phyloP scores from a whole-genome alignment of 2,888 invertebrate genomes.

The Herminia tarsipennalis region DNA sequence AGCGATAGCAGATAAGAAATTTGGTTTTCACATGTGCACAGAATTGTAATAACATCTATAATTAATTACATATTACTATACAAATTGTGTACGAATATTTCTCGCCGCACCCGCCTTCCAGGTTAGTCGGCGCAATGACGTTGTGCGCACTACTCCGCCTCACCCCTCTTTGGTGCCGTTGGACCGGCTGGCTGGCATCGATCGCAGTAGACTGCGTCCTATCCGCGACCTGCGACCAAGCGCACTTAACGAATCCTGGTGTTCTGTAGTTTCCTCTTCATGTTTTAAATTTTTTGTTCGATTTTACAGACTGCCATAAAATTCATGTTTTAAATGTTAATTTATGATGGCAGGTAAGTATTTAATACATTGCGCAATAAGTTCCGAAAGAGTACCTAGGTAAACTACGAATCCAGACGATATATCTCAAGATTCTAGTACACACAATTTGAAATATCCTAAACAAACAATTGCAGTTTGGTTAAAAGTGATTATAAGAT shows the following conservation, averaged over 20 bases:
- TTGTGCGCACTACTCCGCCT: slow-evolving; percentile 61
- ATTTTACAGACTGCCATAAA: slow-evolving; percentile 3
- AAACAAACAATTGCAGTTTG: too few species aligned
- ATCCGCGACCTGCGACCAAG: slow-evolving; percentile 39
- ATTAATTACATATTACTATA: neutral
- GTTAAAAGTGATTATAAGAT: too few species aligned
- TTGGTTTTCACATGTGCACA: neutral
- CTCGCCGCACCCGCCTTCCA: slow-evolving; percentile 44
- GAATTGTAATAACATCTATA: neutral
- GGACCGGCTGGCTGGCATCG: slow-evolving; percentile 62
- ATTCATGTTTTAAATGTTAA: too few species aligned
- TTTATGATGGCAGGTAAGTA: too few species aligned
- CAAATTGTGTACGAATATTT: slow-evolving; percentile 27
- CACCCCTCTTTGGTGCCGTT: slow-evolving; percentile 47
- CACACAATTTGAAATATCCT: too few species aligned
- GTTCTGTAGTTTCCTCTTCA: slow-evolving; percentile 9
- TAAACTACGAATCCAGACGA: too few species aligned
- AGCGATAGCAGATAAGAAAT: neutral
- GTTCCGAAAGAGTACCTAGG: too few species aligned
- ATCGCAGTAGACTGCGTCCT: slow-evolving; percentile 60
- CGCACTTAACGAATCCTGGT: slow-evolving; percentile 23
- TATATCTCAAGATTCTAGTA: too few species aligned
- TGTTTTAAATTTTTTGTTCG: neutral
- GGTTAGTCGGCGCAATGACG: slow-evolving; percentile 62
- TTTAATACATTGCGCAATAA: too few species aligned